A percentile compares a stretch with the other conserved stretches of the same genome.
phyloP scores from a whole-genome alignment of 64 coral and sea anemone species.

The Stichodactyla mertensii region DNA sequence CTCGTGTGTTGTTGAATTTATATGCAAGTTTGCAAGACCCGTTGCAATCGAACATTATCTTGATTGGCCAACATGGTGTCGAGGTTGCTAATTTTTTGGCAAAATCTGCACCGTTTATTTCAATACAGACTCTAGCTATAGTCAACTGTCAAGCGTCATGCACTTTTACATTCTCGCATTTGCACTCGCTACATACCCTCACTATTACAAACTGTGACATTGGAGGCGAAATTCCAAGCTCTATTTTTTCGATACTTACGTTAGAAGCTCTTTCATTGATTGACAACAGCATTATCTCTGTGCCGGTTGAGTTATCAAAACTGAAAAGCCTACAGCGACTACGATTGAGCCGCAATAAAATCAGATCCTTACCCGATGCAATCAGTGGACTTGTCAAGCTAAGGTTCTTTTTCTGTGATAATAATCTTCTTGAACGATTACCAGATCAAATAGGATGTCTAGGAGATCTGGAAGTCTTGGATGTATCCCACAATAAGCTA shows the following conservation, averaged over 20 bases:
- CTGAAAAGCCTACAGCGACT: conserved; percentile 58
- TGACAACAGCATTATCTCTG: conserved; percentile 28
- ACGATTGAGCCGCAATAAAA: conserved; percentile 63
- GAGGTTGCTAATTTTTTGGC: conserved; percentile 71
- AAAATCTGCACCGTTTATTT: conserved; percentile 61
- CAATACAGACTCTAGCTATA: conserved; percentile 52
- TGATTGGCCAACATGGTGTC: conserved; percentile 81
- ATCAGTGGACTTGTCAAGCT: conserved; percentile 72
- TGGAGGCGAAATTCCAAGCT: conserved; percentile 54
- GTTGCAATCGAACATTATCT: conserved; percentile 50
- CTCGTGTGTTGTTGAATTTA: conserved; percentile 53
- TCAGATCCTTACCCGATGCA: conserved; percentile 65
- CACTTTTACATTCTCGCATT: conserved; percentile 55
- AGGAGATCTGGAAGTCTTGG: conserved; percentile 50
- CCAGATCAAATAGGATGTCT: conserved; percentile 76
- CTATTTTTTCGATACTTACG: conserved; percentile 52
- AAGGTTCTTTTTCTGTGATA: conserved; percentile 56
- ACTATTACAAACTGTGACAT: conserved; percentile 84
- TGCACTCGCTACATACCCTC: conserved; percentile 44
- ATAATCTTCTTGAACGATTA: conserved; percentile 57
- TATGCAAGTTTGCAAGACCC: conserved; percentile 48
- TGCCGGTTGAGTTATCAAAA: conserved; percentile 52
- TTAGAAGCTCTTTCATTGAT: conserved; percentile 54
- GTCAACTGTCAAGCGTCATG: conserved; percentile 50
- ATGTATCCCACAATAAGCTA: conserved; percentile 64